phyloP scores from a whole-genome alignment of 2,797 vertebrate genomes.

The Craterocephalus amniculus region DNA sequence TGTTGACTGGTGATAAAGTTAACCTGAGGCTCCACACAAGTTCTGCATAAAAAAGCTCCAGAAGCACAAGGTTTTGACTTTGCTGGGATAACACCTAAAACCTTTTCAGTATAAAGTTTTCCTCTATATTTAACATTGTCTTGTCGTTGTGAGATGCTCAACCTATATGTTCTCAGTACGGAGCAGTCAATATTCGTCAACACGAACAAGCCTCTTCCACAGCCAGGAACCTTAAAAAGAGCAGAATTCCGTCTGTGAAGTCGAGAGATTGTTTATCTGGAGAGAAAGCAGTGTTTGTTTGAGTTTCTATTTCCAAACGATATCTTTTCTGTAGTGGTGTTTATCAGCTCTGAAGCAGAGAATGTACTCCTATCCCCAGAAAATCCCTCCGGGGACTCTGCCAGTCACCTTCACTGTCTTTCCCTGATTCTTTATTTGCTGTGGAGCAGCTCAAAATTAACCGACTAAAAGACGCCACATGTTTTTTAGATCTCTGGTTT shows the following conservation, averaged over 20 bases:
- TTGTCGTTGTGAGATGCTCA: conserved; percentile 12
- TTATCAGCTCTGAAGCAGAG: conserved; percentile 70
- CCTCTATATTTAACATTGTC: conserved; percentile 1
- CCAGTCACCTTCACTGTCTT: conserved; percentile 76
- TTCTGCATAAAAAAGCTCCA: not conserved
- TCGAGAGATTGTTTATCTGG: conserved; percentile 55
- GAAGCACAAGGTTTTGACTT: not conserved
- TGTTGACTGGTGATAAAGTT: not conserved
- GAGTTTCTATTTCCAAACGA: conserved; percentile 59
- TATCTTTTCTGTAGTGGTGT: conserved; percentile 50
- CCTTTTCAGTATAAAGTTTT: not conserved
- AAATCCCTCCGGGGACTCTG: conserved; percentile 69
- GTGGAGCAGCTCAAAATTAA: conserved; percentile 42
- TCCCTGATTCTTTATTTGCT: conserved; percentile 58
- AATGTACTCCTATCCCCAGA: conserved; percentile 63
- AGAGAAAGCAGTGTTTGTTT: conserved; percentile 56
- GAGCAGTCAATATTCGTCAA: conserved; percentile 29
- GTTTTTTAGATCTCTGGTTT: conserved; percentile 29
- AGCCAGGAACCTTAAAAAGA: conserved; percentile 44
- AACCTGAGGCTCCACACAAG: not conserved
- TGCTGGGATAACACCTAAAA: not conserved
- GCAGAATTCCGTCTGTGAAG: conserved; percentile 50
- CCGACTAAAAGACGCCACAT: conserved; percentile 35
- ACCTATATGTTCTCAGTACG: conserved; percentile 2
- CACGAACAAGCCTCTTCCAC: conserved; percentile 26